Conservation (phyloP, 2,888 invertebrate genomes). For the Dasypogon diadema region DNA sequence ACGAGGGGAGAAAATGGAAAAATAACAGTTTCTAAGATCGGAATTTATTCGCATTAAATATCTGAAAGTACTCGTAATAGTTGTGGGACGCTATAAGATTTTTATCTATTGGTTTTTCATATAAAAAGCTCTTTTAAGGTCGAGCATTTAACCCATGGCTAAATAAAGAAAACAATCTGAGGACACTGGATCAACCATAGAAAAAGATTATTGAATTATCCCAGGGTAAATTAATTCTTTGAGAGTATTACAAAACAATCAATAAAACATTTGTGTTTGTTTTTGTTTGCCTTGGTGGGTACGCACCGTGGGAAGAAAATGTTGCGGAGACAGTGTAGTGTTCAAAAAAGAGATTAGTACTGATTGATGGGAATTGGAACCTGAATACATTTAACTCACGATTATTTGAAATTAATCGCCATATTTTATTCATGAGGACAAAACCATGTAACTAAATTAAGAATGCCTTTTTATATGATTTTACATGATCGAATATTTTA, state of each 20-base stretch:
- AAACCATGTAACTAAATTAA: too few relatives aligned
- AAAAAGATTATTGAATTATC: conserved; percentile 27
- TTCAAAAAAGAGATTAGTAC: neutral
- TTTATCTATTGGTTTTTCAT: neutral
- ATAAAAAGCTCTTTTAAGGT: conserved; percentile 1
- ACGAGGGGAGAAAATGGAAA: conserved; percentile 12
- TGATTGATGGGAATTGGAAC: neutral
- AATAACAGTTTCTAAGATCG: conserved; percentile 28
- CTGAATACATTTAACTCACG: too few relatives aligned
- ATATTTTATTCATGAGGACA: too few relatives aligned
- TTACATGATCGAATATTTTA: too few relatives aligned
- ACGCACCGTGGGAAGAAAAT: neutral
- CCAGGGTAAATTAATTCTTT: conserved; percentile 26
- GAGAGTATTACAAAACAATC: conserved; percentile 18
- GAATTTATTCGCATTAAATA: conserved; percentile 33
- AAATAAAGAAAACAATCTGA: conserved; percentile 39
- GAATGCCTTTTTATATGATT: too few relatives aligned
- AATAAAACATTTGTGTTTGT: conserved; percentile 12
- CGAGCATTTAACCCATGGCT: conserved; percentile 9
- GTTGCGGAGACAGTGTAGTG: neutral
- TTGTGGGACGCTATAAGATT: neutral
- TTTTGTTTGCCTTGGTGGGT: neutral
- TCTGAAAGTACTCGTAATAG: conserved; percentile 14
- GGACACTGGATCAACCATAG: neutral
- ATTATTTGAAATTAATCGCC: too few relatives aligned